Percentiles rank a stretch among this genome's conserved stretches.
These are phyloP conservation scores for Pogonocherus hispidulus DNA, from an alignment of 2,888 invertebrate genomes.

Conservation along the genomic window DNA sequence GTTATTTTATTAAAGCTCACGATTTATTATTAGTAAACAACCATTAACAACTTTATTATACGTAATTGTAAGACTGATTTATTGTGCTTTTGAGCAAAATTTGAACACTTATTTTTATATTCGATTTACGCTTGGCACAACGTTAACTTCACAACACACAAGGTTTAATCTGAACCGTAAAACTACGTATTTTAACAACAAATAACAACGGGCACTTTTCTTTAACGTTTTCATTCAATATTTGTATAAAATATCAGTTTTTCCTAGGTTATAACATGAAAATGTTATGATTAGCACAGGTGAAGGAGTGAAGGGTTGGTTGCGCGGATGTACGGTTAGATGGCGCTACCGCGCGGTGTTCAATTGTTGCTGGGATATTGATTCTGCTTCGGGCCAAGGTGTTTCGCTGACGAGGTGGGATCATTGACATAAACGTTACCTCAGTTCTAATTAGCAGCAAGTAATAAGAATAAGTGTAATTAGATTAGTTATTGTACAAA, in stretches of 20 bases:
- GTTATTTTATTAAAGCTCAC: not conserved
- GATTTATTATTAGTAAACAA: not conserved
- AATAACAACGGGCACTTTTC: constrained; percentile 16
- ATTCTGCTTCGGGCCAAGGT: constrained; percentile 29
- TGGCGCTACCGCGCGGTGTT: too few relatives aligned
- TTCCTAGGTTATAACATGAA: constrained; percentile 32
- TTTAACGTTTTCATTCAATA: constrained; percentile 42
- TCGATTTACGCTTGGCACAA: not conserved
- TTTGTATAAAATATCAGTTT: constrained; percentile 25
- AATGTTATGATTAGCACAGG: constrained; percentile 38
- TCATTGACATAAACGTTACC: too few relatives aligned
- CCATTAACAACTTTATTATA: not conserved
- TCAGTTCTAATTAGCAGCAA: too few relatives aligned
- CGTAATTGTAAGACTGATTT: too few relatives aligned
- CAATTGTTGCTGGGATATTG: constrained; percentile 28
- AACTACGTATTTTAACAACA: not conserved
- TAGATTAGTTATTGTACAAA: too few relatives aligned
- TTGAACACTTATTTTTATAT: constrained; percentile 19
- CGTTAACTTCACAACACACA: constrained; percentile 13
- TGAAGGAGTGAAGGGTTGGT: constrained; percentile 17
- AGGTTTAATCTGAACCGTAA: not conserved
- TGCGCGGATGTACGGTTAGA: not conserved
- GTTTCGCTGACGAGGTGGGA: not conserved
- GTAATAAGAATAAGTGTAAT: not conserved
- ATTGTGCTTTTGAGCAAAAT: constrained; percentile 31